These are phyloP conservation scores for Thunnus maccoyii DNA, from an alignment of 2,113 vertebrate species.

Conservation along the genomic window DNA sequence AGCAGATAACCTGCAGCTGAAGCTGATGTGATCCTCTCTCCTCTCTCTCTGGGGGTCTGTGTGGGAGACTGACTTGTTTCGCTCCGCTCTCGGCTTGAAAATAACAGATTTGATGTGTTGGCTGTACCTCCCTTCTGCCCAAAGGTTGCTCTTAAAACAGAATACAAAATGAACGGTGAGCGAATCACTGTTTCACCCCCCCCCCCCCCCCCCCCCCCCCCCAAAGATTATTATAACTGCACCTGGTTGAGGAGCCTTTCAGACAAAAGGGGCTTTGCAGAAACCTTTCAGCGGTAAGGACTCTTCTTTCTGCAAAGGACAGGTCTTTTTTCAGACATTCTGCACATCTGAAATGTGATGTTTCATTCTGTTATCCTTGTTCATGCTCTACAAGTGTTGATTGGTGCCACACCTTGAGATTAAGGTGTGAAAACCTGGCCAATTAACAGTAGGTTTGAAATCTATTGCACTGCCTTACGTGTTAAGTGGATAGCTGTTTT, in stretches of 20 bases:
- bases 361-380: constrained; percentile 11
- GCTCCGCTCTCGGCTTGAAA: constrained; percentile 21
- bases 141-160: constrained; percentile 36
- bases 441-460: constrained; percentile 42
- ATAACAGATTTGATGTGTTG: constrained; percentile 35
- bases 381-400: constrained; percentile 57
- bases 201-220: neutral
- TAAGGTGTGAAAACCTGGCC: constrained; percentile 38
- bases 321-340: neutral
- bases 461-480: neutral
- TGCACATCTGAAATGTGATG: neutral
- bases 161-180: constrained; percentile 31
- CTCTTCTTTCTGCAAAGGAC: neutral
- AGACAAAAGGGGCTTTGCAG: neutral
- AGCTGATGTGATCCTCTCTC: neutral
- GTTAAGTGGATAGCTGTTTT: neutral
- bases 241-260: constrained; percentile 22
- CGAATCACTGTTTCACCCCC: neutral
- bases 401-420: constrained; percentile 42
- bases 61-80: constrained; percentile 39
- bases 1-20: constrained; percentile 31
- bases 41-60: constrained; percentile 24
- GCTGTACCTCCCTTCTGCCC: constrained; percentile 15
- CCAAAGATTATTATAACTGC: neutral
- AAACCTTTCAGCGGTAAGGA: constrained; percentile 17